Base-by-base conservation (phyloP, 2,797 vertebrate genomes). In the Scomberomorus guttatus region DNA sequence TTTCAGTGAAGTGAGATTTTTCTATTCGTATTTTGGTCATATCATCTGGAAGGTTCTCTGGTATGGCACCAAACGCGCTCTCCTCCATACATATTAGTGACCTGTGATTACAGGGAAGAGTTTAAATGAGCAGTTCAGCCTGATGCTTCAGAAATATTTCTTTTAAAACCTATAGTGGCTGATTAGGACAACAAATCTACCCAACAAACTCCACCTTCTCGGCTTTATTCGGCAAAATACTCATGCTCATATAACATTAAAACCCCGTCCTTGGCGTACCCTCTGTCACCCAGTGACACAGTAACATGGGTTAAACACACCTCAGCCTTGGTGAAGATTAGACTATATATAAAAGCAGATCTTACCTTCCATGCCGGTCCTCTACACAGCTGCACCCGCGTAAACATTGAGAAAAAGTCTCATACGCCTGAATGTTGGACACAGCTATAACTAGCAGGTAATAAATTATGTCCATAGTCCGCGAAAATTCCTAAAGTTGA, bases 21-120 rank as follows among this genome's bases (percentile, higher is more conserved):
- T 98, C 97, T 85, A 98, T 97, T 79, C 97, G 93, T 68, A 98
- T 95, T 95, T 96, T 97, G 88, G 94, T 96, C 76, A 97, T 89
- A 82, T 97, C 95, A 81, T 92, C 80, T 44, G 96, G 95, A 71
- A 99, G 94, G 13, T 95, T 93, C 72, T 85, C 83, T 74, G 97
- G 96, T 80, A 98, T 95, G 91, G 94, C 94, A 67, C 89, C 93
- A 82, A 97, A 94, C 65, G 94, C 90, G 11, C 91, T 81, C 73
- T 97, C 95, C 76, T 96, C 95, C 94, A 96, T 94, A 69, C 97
- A 98, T 34, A 95, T 92, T 54, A 98, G 92, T 64, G 94, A 97
- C 94, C 97, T 99, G 61, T 60, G 83, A 75, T 76, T n/a, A 54
- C 72, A 80, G 55, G 57, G 17, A 80, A 82, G 39, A 78, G 46